A percentile compares a stretch with the other conserved stretches of the same genome.
Evolutionary conservation across 2,888 invertebrate genomes (phyloP).

Genomic region (Ramazzottius varieornatus): DNA sequence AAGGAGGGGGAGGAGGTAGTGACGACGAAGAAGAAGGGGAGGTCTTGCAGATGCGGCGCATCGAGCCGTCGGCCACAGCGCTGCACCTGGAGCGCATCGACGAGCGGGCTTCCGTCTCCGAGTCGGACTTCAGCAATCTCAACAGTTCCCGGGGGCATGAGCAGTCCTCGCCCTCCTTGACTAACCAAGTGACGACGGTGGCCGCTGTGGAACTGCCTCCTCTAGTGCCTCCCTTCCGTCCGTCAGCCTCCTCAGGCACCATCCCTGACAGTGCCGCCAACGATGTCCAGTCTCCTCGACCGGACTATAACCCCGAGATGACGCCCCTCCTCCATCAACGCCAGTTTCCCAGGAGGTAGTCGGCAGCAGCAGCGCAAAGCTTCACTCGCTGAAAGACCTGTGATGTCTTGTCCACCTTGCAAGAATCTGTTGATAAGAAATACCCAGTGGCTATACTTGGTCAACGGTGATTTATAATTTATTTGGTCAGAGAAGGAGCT

Average conservation of each 20-base stretch:
- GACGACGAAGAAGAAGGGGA: neutral
- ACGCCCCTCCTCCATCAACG: no score
- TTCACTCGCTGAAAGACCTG: no score
- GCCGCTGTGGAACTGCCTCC: neutral
- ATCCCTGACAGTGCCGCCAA: neutral
- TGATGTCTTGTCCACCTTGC: no score
- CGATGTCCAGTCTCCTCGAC: neutral
- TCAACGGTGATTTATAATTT: no score
- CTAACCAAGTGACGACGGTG: neutral
- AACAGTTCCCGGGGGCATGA: neutral
- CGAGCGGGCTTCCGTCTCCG: neutral
- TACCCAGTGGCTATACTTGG: no score
- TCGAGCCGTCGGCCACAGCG: neutral
- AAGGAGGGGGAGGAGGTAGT: neutral
- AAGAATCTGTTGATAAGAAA: no score
- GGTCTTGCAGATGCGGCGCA: neutral
- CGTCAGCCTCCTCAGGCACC: no score
- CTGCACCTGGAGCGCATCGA: neutral
- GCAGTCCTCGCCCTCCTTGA: neutral
- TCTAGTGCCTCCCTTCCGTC: neutral
- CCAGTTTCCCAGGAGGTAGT: no score
- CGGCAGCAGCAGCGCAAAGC: no score
- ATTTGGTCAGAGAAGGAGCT: no score
- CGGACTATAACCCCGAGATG: neutral
- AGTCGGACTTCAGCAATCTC: neutral